phyloP scores from a whole-genome alignment of 2,113 vertebrate species.

The Pedionomus torquatus region DNA sequence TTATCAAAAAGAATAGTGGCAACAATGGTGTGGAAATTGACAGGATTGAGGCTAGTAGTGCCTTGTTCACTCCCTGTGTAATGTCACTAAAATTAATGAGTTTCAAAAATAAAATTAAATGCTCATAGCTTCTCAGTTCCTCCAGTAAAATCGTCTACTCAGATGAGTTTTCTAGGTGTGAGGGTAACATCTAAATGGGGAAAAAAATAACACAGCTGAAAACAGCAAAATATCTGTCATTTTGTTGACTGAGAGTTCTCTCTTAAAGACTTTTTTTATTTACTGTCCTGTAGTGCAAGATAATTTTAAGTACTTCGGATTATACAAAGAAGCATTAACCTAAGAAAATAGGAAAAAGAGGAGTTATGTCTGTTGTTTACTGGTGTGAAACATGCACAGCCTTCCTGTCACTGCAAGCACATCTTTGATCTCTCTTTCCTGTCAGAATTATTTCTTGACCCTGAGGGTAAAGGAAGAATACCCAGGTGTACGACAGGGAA shows the following conservation, averaged over 20 bases:
- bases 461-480: background rate
- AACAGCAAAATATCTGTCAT: background rate
- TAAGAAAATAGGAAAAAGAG: background rate
- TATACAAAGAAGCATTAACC: background rate
- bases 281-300: background rate
- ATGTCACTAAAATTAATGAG: background rate
- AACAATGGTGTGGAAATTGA: background rate
- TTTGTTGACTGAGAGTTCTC: background rate
- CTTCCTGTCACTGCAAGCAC: background rate
- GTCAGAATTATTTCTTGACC: background rate
- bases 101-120: background rate
- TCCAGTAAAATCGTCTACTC: background rate
- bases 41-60: background rate
- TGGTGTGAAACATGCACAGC: background rate
- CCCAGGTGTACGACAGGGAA: background rate
- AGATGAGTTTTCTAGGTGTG: background rate
- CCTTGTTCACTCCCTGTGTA: background rate
- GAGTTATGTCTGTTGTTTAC: background rate
- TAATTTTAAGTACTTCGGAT: background rate
- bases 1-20: fast-evolving
- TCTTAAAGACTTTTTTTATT: background rate
- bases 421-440: background rate
- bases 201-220: background rate
- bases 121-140: background rate
- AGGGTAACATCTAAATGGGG: background rate